Evolutionary conservation across 2,797 vertebrate genomes (phyloP).

Genomic region (Spheniscus humboldti): DNA sequence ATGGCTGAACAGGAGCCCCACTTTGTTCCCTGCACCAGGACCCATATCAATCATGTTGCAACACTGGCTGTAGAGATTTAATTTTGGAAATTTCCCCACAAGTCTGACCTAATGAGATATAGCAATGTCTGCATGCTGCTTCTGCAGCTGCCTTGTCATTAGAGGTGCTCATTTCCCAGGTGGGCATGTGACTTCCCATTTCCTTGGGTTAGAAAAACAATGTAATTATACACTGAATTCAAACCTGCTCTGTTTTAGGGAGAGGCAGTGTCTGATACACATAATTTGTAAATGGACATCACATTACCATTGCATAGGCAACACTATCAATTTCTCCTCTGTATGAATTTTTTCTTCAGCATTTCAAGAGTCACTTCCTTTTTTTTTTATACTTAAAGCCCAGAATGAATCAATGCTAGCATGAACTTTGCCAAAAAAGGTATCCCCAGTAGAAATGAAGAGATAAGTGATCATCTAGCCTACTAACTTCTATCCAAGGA

Average conservation of each 20-base stretch:
- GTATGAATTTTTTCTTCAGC: neutral
- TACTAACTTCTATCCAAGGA: neutral
- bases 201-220: conserved; percentile 33
- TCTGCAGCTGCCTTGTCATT: conserved; percentile 1
- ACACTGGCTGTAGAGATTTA: neutral
- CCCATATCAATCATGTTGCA: neutral
- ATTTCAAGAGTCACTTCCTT: neutral
- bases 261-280: neutral
- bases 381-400: neutral
- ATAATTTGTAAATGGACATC: neutral
- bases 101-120: neutral
- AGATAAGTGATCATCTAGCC: neutral
- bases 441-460: neutral
- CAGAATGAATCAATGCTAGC: neutral
- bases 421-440: neutral
- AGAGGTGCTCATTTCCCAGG: neutral
- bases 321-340: neutral
- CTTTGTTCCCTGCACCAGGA: neutral
- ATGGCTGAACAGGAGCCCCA: neutral
- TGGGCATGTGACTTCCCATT: conserved; percentile 24
- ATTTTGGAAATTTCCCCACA: neutral
- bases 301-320: neutral
- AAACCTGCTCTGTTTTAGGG: neutral
- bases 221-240: neutral
- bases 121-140: neutral